A percentile compares a stretch with the other conserved stretches of the same genome.
phyloP scores from a whole-genome alignment of 2,113 vertebrate species.

The Muntiacus reevesi region DNA sequence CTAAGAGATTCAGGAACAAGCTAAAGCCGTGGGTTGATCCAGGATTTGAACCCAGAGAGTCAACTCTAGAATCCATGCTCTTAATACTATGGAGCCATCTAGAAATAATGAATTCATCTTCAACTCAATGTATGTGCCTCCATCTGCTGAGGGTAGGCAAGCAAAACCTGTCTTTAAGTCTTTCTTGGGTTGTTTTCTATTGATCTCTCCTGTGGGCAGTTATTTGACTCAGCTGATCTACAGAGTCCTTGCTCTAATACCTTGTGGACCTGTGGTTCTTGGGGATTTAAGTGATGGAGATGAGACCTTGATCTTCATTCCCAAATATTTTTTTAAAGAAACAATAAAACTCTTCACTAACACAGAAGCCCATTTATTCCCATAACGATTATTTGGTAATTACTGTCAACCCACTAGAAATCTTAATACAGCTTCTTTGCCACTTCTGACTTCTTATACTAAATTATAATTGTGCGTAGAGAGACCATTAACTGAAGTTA shows the following conservation, averaged over 20 bases:
- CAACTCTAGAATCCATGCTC: not conserved
- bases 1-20: not conserved
- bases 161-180: not conserved
- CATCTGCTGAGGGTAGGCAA: fast-evolving
- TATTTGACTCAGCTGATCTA: not conserved
- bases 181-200: not conserved
- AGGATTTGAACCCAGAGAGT: not conserved
- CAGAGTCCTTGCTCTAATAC: not conserved
- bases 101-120: not conserved
- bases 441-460: slow-evolving; percentile 14
- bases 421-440: not conserved
- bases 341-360: not conserved
- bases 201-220: too few species aligned
- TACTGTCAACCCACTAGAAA: not conserved
- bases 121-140: not conserved
- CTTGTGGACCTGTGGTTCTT: not conserved
- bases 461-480: not conserved
- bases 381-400: not conserved
- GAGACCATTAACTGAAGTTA: slow-evolving; percentile 24
- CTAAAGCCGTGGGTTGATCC: not conserved
- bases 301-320: not conserved
- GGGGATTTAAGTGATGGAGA: not conserved
- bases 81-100: not conserved
- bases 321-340: not conserved
- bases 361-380: not conserved